These are phyloP conservation scores for Catocala fraxini DNA, from an alignment of 2,888 invertebrate species.

Conservation along the genomic window DNA sequence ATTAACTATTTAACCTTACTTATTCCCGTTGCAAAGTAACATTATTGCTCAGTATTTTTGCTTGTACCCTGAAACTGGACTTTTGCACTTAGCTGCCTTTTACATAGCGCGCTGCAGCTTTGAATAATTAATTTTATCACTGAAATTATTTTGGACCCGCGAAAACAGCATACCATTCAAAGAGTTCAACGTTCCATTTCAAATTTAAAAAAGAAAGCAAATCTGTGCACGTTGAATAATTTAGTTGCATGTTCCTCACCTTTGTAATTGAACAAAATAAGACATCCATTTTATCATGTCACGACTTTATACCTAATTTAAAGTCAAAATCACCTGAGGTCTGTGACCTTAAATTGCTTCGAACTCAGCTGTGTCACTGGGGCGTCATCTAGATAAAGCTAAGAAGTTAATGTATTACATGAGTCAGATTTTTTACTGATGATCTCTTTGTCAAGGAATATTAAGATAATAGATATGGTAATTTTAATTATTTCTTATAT, in stretches of 20 bases:
- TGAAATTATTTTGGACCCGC: neutral
- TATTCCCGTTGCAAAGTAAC: too few species aligned
- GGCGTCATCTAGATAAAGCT: constrained; percentile 11
- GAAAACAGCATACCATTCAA: neutral
- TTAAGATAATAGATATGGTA: neutral
- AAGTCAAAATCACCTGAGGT: constrained; percentile 24
- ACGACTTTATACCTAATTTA: constrained; percentile 41
- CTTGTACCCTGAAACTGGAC: too few species aligned
- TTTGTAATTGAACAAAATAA: constrained; percentile 34
- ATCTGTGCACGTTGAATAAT: constrained; percentile 27
- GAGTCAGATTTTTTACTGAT: constrained; percentile 4
- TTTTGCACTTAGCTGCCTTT: neutral
- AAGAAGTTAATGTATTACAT: constrained; percentile 9
- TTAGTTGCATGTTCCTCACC: constrained; percentile 30
- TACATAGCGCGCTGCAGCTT: neutral
- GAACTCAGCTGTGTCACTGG: constrained; percentile 10
- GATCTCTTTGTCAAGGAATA: neutral
- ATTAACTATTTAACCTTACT: too few species aligned
- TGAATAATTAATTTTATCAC: neutral
- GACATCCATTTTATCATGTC: constrained; percentile 35
- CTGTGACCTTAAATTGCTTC: constrained; percentile 19
- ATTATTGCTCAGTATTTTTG: too few species aligned
- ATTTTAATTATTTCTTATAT: too few species aligned
- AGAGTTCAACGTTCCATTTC: constrained; percentile 10
- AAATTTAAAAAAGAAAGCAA: constrained; percentile 12